Evolutionary conservation across 2,888 invertebrate genomes (phyloP).

Genomic region (Resseliella maxima): DNA sequence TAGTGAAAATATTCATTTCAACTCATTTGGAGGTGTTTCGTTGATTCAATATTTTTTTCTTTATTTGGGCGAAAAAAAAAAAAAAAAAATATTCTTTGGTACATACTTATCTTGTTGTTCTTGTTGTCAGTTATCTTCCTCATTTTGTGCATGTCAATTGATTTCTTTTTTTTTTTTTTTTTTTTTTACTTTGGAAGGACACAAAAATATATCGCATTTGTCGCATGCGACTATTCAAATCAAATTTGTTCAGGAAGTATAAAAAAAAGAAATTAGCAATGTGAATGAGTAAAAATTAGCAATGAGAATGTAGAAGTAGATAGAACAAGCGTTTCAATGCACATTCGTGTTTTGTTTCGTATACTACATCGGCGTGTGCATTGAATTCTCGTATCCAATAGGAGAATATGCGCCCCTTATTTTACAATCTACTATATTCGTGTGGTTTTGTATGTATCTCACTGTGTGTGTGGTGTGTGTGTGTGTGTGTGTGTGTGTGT

Average conservation of each 20-base stretch:
- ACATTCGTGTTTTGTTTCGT: too few species aligned
- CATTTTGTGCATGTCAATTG: too few species aligned
- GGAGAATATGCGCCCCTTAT: too few species aligned
- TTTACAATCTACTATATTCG: too few species aligned
- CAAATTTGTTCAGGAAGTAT: neutral
- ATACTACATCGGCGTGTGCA: too few species aligned
- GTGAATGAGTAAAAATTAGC: too few species aligned
- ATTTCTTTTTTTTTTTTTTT: neutral
- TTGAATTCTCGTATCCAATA: too few species aligned
- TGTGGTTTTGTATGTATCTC: too few species aligned
- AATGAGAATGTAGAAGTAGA: neutral
- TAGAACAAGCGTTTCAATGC: neutral
- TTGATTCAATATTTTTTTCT: slow-evolving; percentile 3
- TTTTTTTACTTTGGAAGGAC: neutral
- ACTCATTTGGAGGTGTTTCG: neutral
- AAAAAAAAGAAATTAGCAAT: neutral
- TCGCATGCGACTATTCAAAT: neutral
- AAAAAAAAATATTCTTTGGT: neutral
- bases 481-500: too few species aligned
- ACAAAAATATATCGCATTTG: neutral
- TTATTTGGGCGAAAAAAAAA: neutral
- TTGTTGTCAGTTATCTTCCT: too few species aligned
- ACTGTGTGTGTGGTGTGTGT: too few species aligned
- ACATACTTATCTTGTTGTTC: neutral
- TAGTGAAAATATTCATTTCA: neutral